Evolutionary conservation across 1,140 invertebrate genomes (phyloP).

Genomic region (Bombus soroeensis): DNA sequence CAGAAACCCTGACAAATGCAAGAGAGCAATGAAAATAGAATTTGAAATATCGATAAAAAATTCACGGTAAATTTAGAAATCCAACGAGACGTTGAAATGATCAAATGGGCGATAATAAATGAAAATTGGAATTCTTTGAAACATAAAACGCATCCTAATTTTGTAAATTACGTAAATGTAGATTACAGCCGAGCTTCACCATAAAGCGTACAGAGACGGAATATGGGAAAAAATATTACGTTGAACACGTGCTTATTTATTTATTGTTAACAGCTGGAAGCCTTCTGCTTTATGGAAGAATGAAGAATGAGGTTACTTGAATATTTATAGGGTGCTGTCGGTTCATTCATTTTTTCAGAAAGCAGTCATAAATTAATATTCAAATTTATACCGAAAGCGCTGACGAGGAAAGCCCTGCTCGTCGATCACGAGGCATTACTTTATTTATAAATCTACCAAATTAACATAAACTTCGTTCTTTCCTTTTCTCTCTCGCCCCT

Average conservation of each 20-base stretch:
- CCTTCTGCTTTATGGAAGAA: constrained; percentile 9
- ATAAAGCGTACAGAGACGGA: not conserved
- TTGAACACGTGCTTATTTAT: constrained; percentile 14
- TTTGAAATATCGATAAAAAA: not conserved
- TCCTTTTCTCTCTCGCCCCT: not conserved
- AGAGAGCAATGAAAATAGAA: not conserved
- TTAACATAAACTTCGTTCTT: not conserved
- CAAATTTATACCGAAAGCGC: constrained; percentile 40
- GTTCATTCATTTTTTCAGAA: constrained; percentile 34
- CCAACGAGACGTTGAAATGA: too few species aligned
- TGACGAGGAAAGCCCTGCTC: constrained; percentile 16
- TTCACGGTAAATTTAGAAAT: not conserved
- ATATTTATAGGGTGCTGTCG: constrained; percentile 32
- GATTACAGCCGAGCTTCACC: not conserved
- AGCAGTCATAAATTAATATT: constrained; percentile 44
- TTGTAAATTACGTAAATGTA: not conserved
- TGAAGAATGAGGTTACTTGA: constrained; percentile 21
- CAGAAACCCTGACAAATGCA: too few species aligned
- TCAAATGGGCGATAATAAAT: not conserved
- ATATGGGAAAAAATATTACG: not conserved
- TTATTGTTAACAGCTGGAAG: constrained; percentile 35
- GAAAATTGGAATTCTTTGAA: not conserved
- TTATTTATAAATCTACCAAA: constrained; percentile 35
- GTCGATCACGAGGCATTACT: constrained; percentile 32
- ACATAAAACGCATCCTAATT: too few species aligned